phyloP scores from a whole-genome alignment of 2,113 vertebrate species.

The Sceloporus tristichus region DNA sequence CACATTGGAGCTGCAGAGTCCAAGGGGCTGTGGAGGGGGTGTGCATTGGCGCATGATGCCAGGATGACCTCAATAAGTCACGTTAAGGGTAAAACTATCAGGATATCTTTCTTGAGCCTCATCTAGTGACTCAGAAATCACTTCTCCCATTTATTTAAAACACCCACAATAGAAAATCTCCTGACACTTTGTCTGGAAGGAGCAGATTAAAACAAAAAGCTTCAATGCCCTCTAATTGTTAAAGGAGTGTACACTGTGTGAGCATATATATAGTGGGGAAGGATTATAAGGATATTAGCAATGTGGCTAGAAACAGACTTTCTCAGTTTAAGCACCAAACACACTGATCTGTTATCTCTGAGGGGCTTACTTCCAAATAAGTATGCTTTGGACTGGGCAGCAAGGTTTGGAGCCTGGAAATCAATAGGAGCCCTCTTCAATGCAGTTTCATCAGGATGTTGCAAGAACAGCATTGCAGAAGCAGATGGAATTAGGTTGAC shows the following conservation, averaged over 20 bases:
- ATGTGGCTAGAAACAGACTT: conserved; percentile 23
- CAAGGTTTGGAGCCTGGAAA: conserved; percentile 25
- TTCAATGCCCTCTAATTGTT: conserved; percentile 13
- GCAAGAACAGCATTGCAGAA: conserved; percentile 35
- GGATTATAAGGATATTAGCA: conserved; percentile 8
- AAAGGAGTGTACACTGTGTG: conserved; percentile 9
- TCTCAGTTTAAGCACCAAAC: not conserved
- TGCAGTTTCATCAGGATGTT: not conserved
- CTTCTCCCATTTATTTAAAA: conserved; percentile 49
- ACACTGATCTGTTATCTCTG: conserved; percentile 30
- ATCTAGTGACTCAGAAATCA: conserved; percentile 62
- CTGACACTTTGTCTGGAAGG: conserved; percentile 59
- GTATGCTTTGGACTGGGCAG: not conserved
- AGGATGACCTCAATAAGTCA: conserved; percentile 72
- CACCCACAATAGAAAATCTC: conserved; percentile 25
- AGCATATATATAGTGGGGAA: conserved; percentile 4
- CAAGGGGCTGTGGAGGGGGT: conserved; percentile 47
- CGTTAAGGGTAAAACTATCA: conserved; percentile 71
- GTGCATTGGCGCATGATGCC: conserved; percentile 61
- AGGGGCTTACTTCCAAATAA: conserved; percentile 32
- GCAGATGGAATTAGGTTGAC: conserved; percentile 30
- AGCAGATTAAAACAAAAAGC: conserved; percentile 58
- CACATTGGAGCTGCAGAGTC: conserved; percentile 63
- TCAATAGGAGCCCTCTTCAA: conserved; percentile 21
- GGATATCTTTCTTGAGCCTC: conserved; percentile 56